Percentiles rank a stretch among this genome's conserved stretches.
Evolutionary conservation across 2,888 invertebrate genomes (phyloP).

Genomic region (Pecten maximus): DNA sequence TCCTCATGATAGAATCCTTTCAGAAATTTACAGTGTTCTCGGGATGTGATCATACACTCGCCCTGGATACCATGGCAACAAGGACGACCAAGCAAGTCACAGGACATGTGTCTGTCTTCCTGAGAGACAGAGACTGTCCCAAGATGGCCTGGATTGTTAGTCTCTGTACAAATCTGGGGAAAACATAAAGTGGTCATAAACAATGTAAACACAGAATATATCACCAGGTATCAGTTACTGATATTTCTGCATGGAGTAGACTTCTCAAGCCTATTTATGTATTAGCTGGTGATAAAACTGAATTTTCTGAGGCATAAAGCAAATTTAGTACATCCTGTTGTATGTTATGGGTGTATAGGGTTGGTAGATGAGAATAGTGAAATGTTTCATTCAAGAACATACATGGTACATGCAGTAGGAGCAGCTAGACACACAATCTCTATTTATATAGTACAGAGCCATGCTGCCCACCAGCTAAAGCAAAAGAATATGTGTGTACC

Average conservation of each 20-base stretch:
- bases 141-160: constrained; percentile 59
- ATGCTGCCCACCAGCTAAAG: not conserved
- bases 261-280: not conserved
- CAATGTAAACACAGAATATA: not conserved
- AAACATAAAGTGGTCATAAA: not conserved
- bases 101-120: constrained; percentile 88
- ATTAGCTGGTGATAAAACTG: not conserved
- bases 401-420: not conserved
- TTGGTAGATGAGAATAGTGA: not conserved
- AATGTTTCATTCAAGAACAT: not conserved
- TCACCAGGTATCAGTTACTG: not conserved
- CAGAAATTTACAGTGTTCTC: constrained; percentile 81
- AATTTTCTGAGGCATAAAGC: not conserved
- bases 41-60: constrained; percentile 82
- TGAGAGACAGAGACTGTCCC: constrained; percentile 39
- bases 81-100: constrained; percentile 98
- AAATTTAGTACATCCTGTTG: not conserved
- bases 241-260: not conserved
- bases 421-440: not conserved
- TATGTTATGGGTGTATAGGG: no score
- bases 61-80: constrained; percentile 97
- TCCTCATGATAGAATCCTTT: constrained; percentile 81
- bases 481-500: not conserved
- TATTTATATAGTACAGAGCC: not conserved
- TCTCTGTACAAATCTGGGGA: constrained; percentile 77